Base-by-base conservation (phyloP, 2,888 invertebrate species). In the Tachina grossa region DNA sequence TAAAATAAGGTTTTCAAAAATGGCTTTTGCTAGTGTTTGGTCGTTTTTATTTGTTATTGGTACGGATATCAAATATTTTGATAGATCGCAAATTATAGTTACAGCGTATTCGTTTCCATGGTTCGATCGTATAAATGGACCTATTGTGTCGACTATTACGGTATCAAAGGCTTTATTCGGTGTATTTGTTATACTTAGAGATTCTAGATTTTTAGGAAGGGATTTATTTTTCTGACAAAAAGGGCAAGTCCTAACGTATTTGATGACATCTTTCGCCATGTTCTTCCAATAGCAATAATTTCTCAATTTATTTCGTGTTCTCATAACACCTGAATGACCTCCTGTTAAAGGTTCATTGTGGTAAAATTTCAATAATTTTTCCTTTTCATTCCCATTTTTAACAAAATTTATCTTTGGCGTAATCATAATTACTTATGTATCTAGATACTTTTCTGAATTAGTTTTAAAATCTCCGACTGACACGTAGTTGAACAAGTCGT, bases 61-160 rank as follows among this genome's bases (percentile, higher is more conserved):
- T n/a, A n/a, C n/a, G n/a, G n/a, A n/a, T n/a, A n/a, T n/a, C n/a
- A n/a, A n/a, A n/a, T n/a, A n/a, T n/a, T 43, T 83, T 65, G 43
- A 83, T 85, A n/a, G n/a, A n/a, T n/a, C n/a, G n/a, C n/a, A n/a
- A n/a, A n/a, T n/a, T n/a, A n/a, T n/a, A n/a, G n/a, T n/a, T n/a
- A n/a, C n/a, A n/a, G n/a, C n/a, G n/a, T n/a, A n/a, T n/a, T n/a
- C n/a, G n/a, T n/a, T n/a, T 16, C 85, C 86, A 31, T 77, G n/a
- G 11, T 87, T 76, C 3, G 84, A 84, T 51, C 45, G 80, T 39
- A 79, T 69, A 31, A 88, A 61, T 49, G 87, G 84, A 19, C 88
- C 87, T 55, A 87, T 85, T 14, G 87, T 87, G 53, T 87, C 86
- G 16, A 87, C 66, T 41, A 86, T 14, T 8, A 88, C 78, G 16